A percentile compares a stretch with the other conserved stretches of the same genome.
These are phyloP conservation scores for Condylura cristata DNA, from an alignment of 2,113 vertebrate genomes.

Conservation along the genomic window DNA sequence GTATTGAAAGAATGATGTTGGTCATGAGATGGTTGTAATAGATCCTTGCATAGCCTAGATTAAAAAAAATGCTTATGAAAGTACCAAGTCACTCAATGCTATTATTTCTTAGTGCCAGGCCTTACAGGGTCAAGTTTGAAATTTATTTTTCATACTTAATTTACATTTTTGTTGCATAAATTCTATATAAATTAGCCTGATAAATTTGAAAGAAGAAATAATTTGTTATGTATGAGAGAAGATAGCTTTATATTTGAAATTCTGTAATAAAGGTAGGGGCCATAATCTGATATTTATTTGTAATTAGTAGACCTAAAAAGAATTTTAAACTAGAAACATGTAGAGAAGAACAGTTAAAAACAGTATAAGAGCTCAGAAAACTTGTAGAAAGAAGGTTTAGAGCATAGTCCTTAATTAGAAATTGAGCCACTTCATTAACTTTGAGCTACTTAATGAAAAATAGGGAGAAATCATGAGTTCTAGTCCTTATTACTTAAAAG, in stretches of 20 bases:
- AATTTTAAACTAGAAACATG: slow-evolving; percentile 34
- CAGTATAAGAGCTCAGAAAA: slow-evolving; percentile 26
- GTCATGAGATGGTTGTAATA: slow-evolving; percentile 90
- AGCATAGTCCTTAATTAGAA: not conserved
- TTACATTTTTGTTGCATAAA: slow-evolving; percentile 82
- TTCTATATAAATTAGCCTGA: not conserved
- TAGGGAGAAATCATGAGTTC: not conserved
- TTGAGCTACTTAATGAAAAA: slow-evolving; percentile 1
- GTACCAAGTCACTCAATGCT: slow-evolving; percentile 96
- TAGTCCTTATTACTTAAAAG: not conserved
- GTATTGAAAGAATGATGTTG: not conserved
- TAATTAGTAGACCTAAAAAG: slow-evolving; percentile 33
- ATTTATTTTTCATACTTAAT: slow-evolving; percentile 39
- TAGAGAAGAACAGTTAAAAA: slow-evolving; percentile 29
- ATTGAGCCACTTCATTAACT: not conserved
- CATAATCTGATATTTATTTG: slow-evolving; percentile 17
- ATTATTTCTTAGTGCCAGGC: slow-evolving; percentile 98
- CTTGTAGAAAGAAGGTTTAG: not conserved
- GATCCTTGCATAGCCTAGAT: slow-evolving; percentile 96
- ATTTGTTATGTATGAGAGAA: not conserved
- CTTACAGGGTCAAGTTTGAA: slow-evolving; percentile 94
- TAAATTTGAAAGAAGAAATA: slow-evolving; percentile 29
- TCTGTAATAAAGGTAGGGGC: slow-evolving; percentile 29
- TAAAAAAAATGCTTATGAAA: slow-evolving; percentile 94
- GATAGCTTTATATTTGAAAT: slow-evolving; percentile 21